Conservation (phyloP, 2,113 vertebrate species). For the Agapornis roseicollis region DNA sequence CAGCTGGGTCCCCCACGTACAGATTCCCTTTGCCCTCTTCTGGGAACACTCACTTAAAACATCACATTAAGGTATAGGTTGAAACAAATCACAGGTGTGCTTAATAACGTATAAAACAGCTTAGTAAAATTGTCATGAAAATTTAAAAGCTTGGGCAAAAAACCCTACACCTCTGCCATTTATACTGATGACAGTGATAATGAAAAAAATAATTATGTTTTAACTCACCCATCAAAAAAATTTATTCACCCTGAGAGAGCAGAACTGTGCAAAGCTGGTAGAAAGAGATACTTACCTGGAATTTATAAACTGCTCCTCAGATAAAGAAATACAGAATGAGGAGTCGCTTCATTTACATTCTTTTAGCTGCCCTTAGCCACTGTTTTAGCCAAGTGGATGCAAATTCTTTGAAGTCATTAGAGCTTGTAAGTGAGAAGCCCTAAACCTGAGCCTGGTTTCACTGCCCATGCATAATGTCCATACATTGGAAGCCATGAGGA, state of each 20-base stretch:
- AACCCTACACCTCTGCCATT: conserved; percentile 56
- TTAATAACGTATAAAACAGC: conserved; percentile 69
- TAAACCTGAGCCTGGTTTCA: not conserved
- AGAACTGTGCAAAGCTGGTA: conserved; percentile 40
- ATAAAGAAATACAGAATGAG: conserved; percentile 37
- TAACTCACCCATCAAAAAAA: conserved; percentile 66
- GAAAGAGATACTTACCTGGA: conserved; percentile 61
- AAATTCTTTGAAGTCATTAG: not conserved
- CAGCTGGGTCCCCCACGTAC: not conserved
- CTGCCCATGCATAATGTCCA: not conserved
- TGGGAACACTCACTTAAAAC: conserved; percentile 45
- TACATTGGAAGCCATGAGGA: fast-evolving
- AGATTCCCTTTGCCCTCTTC: conserved; percentile 8
- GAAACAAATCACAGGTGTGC: conserved; percentile 63
- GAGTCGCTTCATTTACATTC: conserved; percentile 36
- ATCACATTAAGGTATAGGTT: conserved; percentile 30
- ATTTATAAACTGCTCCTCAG: conserved; percentile 61
- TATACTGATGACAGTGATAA: conserved; percentile 67
- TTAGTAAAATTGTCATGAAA: conserved; percentile 70
- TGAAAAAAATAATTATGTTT: conserved; percentile 69
- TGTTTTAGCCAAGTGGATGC: conserved; percentile 20
- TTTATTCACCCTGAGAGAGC: conserved; percentile 62
- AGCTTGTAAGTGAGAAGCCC: not conserved
- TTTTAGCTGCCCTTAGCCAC: not conserved
- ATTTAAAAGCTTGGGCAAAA: conserved; percentile 67